phyloP scores from a whole-genome alignment of 2,797 vertebrate species.

The Uromys caudimaculatus region DNA sequence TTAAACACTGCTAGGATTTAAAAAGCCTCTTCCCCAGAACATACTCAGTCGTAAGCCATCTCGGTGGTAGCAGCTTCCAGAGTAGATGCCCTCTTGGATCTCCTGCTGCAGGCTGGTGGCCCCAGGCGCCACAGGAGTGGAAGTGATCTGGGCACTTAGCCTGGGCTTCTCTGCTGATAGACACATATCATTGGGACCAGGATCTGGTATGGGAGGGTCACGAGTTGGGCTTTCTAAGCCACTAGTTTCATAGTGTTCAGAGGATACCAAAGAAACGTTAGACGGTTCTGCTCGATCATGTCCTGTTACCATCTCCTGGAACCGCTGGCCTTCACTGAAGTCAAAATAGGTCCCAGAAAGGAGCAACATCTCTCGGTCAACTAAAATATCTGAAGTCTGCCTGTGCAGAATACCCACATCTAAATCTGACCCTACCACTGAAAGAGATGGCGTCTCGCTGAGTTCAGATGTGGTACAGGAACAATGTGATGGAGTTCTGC shows the following conservation, averaged over 20 bases:
- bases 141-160: conserved; percentile 88
- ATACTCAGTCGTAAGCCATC: conserved; percentile 93
- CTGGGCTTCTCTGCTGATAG: neutral
- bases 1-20: rapidly evolving
- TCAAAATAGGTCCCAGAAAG: conserved; percentile 40
- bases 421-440: conserved; percentile 71
- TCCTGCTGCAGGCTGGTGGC: conserved; percentile 46
- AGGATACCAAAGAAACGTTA: neutral
- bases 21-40: conserved; percentile 58
- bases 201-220: rapidly evolving
- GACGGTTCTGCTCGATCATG: conserved; percentile 46
- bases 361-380: conserved; percentile 47
- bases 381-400: neutral
- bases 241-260: neutral
- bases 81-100: conserved; percentile 91
- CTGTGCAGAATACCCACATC: conserved; percentile 39
- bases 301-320: neutral
- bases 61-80: conserved; percentile 92
- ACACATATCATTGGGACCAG: neutral
- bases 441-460: conserved; percentile 80
- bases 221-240: neutral
- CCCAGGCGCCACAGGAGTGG: conserved; percentile 89
- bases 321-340: neutral
- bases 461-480: conserved; percentile 85
- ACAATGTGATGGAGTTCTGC: conserved; percentile 62